A percentile compares a stretch with the other conserved stretches of the same genome.
phyloP scores from a whole-genome alignment of 2,113 vertebrate genomes.

The Indri indri region DNA sequence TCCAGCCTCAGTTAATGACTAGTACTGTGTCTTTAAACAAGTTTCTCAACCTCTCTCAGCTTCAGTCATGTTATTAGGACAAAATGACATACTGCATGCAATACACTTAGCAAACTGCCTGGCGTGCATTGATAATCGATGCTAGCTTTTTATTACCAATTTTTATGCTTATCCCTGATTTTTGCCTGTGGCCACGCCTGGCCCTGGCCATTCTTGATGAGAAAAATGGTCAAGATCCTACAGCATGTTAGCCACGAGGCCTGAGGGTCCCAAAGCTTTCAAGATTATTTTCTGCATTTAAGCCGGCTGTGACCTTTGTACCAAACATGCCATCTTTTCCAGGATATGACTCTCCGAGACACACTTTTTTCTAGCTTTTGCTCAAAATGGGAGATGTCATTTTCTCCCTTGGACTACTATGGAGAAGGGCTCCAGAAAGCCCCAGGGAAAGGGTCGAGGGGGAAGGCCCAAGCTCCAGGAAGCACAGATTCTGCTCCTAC shows the following conservation, averaged over 20 bases:
- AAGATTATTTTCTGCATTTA: neutral
- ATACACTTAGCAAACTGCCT: neutral
- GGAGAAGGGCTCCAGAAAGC: neutral
- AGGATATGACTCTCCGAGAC: neutral
- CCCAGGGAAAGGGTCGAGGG: neutral
- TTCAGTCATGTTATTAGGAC: neutral
- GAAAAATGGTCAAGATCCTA: neutral
- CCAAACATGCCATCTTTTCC: neutral
- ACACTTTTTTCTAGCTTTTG: neutral
- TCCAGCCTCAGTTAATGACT: neutral
- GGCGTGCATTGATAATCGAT: neutral
- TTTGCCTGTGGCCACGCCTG: neutral
- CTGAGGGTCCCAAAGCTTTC: neutral
- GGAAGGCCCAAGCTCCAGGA: neutral
- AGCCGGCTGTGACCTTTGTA: neutral
- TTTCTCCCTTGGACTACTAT: neutral
- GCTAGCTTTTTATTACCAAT: neutral
- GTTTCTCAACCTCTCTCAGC: neutral
- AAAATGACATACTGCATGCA: neutral
- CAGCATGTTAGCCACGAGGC: neutral
- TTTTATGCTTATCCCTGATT: neutral
- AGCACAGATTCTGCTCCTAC: neutral
- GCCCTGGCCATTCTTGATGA: neutral
- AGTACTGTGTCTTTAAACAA: neutral
- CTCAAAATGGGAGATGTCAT: neutral